Evolutionary conservation across 2,888 invertebrate genomes (phyloP), one percentile per base, ranked within the genome.

Genomic region (Quadriops clusia): DNA sequence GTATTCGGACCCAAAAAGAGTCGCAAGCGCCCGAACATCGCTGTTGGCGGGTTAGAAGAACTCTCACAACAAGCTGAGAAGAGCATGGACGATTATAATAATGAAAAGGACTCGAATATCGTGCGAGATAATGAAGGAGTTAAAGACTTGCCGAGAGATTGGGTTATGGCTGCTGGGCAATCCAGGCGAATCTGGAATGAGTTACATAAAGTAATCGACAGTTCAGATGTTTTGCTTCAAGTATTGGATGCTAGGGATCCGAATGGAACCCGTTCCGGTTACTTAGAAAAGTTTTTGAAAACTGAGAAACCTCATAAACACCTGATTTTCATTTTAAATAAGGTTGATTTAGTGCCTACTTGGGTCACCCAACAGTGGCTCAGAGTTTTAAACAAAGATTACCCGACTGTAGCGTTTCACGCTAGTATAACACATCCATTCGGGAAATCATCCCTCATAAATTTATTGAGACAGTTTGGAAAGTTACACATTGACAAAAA

Each of bases 281-380:
- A 87, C 53, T 83, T 99, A 34, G 79, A 95, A 57, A 85, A 87
- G 43, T 97, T 85, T 61, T 60, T 98, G 23, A 79, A 78, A 50
- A 89, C 82, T 31, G 97, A 99, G 54, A 97, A 97, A 54, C 78
- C 87, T 1, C 90, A 95, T 59, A 99, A 99, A 54, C 97, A 99
- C 63, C 64, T 99, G 5, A 83, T 99, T 49, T 93, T 98, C 54
- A 81, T 99, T 31, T 63, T 99, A 33, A 99, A 99, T 60, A 99
- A 99, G 67, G 87, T 89, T 3, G 87, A 89, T 65, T 68, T 98
- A 37, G 89, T 98, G 3, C 98, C 97, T 0, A 89, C 87, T 13
- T 97, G 97, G 95, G 90, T 93, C 1, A 95, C 97, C 41, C 93
- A 97, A 60, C 72, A 90, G 39, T 99, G 98, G 98, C 89, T 98